Evolutionary conservation across 2,888 invertebrate genomes (phyloP).

Genomic region (Ypsolopha scabrella): DNA sequence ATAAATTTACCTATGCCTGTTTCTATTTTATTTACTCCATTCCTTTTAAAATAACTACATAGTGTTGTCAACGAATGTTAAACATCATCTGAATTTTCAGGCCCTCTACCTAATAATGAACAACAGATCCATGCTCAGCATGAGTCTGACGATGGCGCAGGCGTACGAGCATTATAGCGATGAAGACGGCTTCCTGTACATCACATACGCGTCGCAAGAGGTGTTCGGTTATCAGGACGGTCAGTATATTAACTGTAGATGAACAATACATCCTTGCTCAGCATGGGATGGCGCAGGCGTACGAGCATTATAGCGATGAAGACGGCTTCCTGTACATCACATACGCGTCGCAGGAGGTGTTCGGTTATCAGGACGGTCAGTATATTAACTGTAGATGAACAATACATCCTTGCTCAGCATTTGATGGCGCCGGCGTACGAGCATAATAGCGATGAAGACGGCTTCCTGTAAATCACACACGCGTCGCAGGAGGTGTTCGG

Average conservation of each 20-base stretch:
- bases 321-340: conserved; percentile 92
- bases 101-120: conserved; percentile 87
- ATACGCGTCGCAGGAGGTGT: conserved; percentile 91
- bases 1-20: too few species aligned
- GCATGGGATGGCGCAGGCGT: conserved; percentile 87
- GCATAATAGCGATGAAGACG: conserved; percentile 82
- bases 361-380: conserved; percentile 73
- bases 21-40: too few species aligned
- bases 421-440: conserved; percentile 86
- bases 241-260: conserved; percentile 76
- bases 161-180: conserved; percentile 82
- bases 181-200: conserved; percentile 88
- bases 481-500: conserved; percentile 93
- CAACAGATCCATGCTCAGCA: conserved; percentile 83
- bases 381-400: conserved; percentile 83
- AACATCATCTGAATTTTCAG: conserved; percentile 37
- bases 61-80: too few species aligned
- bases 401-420: conserved; percentile 85
- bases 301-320: conserved; percentile 79
- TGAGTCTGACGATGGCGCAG: conserved; percentile 85
- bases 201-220: conserved; percentile 92
- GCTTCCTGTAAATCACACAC: conserved; percentile 90
- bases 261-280: conserved; percentile 84
- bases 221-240: conserved; percentile 78
- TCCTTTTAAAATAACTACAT: too few species aligned